These are phyloP conservation scores for Zaprionus vittiger DNA, from an alignment of 1,140 invertebrate genomes.

Conservation along the genomic window DNA sequence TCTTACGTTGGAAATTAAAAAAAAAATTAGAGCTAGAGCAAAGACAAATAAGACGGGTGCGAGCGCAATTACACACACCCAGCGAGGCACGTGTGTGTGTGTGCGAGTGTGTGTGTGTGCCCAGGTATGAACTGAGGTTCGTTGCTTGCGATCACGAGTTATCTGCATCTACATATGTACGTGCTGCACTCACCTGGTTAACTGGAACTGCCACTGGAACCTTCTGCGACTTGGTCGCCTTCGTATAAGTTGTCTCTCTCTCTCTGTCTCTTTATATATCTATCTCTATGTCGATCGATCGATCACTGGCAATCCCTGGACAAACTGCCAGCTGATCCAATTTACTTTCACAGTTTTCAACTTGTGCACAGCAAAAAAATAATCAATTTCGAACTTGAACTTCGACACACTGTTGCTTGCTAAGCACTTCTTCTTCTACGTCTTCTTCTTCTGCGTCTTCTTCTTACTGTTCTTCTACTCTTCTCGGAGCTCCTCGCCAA, in stretches of 20 bases:
- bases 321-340: neutral
- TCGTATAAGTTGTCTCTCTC: constrained; percentile 1
- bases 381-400: neutral
- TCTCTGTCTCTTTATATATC: neutral
- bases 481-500: constrained; percentile 21
- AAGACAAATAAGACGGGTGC: constrained; percentile 66
- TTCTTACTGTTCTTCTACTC: neutral
- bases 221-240: constrained; percentile 65
- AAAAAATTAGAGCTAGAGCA: constrained; percentile 79
- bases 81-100: constrained; percentile 1
- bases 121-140: constrained; percentile 61
- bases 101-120: constrained; percentile 32
- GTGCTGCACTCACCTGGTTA: constrained; percentile 42
- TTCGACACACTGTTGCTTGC: constrained; percentile 3
- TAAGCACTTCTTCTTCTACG: neutral
- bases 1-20: constrained; percentile 60
- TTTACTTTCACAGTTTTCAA: constrained; percentile 11
- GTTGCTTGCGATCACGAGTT: constrained; percentile 12
- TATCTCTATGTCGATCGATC: neutral
- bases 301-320: neutral
- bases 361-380: constrained; percentile 37
- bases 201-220: constrained; percentile 8
- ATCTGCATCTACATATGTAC: neutral
- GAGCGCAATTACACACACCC: constrained; percentile 50
- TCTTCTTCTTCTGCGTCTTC: neutral